phyloP scores from a whole-genome alignment of 2,888 invertebrate species.

The Tenthredo mesomela region DNA sequence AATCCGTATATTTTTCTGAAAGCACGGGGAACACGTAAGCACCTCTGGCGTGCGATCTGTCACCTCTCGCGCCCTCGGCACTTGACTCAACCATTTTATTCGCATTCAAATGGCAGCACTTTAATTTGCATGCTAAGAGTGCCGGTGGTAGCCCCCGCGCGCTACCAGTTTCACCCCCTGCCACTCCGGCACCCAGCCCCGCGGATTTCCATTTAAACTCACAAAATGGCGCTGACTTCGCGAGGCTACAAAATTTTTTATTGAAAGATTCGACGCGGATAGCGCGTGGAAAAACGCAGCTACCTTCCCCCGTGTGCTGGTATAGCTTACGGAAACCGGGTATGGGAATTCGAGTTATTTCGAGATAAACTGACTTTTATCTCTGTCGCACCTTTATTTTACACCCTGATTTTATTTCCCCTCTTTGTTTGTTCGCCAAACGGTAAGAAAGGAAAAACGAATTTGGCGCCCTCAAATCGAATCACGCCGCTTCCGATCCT shows the following conservation, averaged over 20 bases:
- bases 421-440: neutral
- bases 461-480: constrained; percentile 58
- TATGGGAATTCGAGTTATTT: constrained; percentile 62
- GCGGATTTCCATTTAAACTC: constrained; percentile 78
- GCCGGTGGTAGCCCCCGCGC: constrained; percentile 65
- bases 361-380: constrained; percentile 70
- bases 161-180: constrained; percentile 62
- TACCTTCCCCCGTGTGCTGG: constrained; percentile 51
- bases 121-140: constrained; percentile 78
- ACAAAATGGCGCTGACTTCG: constrained; percentile 77
- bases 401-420: constrained; percentile 16
- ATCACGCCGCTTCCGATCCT: constrained; percentile 59
- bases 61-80: constrained; percentile 62
- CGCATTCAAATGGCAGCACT: constrained; percentile 77
- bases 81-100: constrained; percentile 73
- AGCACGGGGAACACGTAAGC: constrained; percentile 66
- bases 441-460: constrained; percentile 55
- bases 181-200: constrained; percentile 62
- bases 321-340: constrained; percentile 52
- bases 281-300: constrained; percentile 59
- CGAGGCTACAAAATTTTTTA: constrained; percentile 77
- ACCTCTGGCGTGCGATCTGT: constrained; percentile 72
- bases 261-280: constrained; percentile 77
- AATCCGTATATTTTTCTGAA: constrained; percentile 45
- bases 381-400: constrained; percentile 38